Percentiles rank a stretch among this genome's conserved stretches.
Conservation (phyloP, 1,140 invertebrate genomes). For the Gonatopus flavifemur region DNA sequence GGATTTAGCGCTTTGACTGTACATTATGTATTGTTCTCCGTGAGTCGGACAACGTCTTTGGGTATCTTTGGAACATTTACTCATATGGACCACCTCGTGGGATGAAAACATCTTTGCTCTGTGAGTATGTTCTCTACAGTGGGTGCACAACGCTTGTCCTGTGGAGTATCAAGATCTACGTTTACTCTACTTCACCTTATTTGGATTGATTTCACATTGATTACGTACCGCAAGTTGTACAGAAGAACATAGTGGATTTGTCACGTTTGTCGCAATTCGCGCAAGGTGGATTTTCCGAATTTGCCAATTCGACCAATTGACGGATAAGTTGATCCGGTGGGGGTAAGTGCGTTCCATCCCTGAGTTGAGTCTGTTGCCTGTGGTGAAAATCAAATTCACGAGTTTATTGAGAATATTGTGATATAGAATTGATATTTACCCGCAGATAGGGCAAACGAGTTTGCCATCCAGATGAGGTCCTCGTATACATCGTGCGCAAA, state of each 20-base stretch:
- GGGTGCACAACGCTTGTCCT: conserved; percentile 71
- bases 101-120: conserved; percentile 74
- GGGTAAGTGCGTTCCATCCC: conserved; percentile 63
- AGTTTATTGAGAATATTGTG: not conserved
- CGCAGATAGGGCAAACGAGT: conserved; percentile 68
- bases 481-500: conserved; percentile 67
- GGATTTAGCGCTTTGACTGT: conserved; percentile 66
- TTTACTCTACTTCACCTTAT: not conserved
- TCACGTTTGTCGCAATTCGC: conserved; percentile 72
- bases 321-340: conserved; percentile 66
- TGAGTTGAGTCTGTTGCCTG: conserved; percentile 64
- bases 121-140: conserved; percentile 72
- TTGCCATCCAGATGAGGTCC: conserved; percentile 64
- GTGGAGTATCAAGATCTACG: conserved; percentile 14
- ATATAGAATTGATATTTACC: conserved; percentile 54
- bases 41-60: conserved; percentile 68
- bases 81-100: conserved; percentile 73
- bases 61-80: conserved; percentile 68
- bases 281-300: conserved; percentile 70
- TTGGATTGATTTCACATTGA: not conserved
- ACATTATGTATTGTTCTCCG: conserved; percentile 74
- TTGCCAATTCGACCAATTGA: conserved; percentile 67
- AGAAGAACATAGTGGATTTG: conserved; percentile 69
- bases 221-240: conserved; percentile 67
- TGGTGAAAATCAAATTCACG: not conserved